These are phyloP conservation scores for Mythimna pallens DNA, from an alignment of 2,888 invertebrate species.

Conservation along the genomic window DNA sequence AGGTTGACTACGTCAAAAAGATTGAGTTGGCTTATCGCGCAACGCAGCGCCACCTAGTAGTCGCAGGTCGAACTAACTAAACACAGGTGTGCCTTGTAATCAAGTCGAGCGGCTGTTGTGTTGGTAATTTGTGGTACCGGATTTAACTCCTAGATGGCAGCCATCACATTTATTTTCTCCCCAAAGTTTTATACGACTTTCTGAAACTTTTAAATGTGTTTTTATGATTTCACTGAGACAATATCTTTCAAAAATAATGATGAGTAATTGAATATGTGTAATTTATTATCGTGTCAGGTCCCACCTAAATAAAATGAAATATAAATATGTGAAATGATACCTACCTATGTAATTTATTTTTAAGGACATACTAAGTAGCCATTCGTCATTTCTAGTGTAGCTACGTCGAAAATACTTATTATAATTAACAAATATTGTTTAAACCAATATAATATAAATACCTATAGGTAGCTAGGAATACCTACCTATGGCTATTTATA, in stretches of 20 bases:
- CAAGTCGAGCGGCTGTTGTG: neutral
- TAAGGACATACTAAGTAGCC: no score
- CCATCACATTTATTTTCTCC: neutral
- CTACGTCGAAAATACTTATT: no score
- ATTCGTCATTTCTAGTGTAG: no score
- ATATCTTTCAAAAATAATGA: no score
- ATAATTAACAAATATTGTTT: no score
- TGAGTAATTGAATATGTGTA: neutral
- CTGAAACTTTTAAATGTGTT: neutral
- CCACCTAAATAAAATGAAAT: no score
- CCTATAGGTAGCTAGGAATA: no score
- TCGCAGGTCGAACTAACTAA: slow-evolving; percentile 1
- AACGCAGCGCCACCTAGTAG: slow-evolving; percentile 46
- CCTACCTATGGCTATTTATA: no score
- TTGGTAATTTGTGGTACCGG: slow-evolving; percentile 8
- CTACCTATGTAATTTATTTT: no score
- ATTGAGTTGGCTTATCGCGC: neutral
- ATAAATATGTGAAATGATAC: no score
- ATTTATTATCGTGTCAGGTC: neutral
- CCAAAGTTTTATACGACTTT: neutral
- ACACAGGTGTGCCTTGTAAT: neutral
- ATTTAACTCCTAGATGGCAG: slow-evolving; percentile 48
- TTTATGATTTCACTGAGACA: no score
- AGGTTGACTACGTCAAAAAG: slow-evolving; percentile 18
- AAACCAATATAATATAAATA: no score